A percentile compares a stretch with the other conserved stretches of the same genome.
Conservation (phyloP, 1,140 invertebrate genomes). For the Aricia agestis region DNA sequence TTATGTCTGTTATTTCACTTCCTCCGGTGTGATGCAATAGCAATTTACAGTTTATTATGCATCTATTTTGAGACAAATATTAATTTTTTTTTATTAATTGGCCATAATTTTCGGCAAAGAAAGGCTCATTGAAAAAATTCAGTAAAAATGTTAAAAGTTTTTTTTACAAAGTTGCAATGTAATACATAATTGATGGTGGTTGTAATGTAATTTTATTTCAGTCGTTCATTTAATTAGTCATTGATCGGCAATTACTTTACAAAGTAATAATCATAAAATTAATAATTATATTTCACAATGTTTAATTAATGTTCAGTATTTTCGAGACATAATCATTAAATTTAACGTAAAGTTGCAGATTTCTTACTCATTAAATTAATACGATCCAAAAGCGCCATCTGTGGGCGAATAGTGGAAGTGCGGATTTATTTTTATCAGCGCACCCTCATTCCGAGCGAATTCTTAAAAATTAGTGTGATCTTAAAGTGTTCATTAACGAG, state of each 20-base stretch:
- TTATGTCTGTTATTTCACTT: conserved; percentile 75
- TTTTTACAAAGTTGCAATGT: no score
- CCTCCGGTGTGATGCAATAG: conserved; percentile 73
- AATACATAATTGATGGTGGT: no score
- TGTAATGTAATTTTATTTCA: no score
- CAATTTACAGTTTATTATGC: conserved; percentile 64
- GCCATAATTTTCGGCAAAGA: background rate
- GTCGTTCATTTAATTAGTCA: no score
- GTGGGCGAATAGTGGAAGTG: conserved; percentile 49
- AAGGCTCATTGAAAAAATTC: background rate
- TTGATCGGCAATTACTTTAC: no score
- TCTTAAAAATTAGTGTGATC: conserved; percentile 34
- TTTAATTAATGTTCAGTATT: no score
- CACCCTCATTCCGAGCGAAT: conserved; percentile 60
- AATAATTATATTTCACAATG: no score
- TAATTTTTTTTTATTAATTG: conserved; percentile 36
- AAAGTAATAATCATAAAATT: no score
- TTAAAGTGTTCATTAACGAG: conserved; percentile 10
- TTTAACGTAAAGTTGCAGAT: no score
- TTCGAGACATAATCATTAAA: no score
- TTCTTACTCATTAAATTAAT: background rate
- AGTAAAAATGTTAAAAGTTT: no score
- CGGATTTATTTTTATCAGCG: conserved; percentile 44
- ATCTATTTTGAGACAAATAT: conserved; percentile 67
- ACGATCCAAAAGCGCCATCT: conserved; percentile 48